Conservation (phyloP, 2,797 vertebrate species). For the Bovichtus variegatus region DNA sequence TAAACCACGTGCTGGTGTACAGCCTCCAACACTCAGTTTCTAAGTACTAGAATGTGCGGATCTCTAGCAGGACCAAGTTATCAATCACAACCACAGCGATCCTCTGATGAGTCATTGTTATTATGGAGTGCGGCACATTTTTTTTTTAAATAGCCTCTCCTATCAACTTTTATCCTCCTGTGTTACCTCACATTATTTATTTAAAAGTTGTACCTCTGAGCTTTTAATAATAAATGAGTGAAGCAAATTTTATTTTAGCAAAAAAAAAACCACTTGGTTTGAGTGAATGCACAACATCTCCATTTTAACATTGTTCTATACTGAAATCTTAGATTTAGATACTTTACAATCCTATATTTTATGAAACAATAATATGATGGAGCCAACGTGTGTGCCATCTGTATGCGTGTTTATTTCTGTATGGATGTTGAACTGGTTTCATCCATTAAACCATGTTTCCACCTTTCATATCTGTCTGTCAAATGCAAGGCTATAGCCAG, state of each 20-base stretch:
- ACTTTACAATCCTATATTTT: neutral
- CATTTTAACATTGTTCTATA: neutral
- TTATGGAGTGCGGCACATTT: neutral
- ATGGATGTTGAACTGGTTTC: neutral
- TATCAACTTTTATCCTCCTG: constrained; percentile 20
- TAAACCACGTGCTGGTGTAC: neutral
- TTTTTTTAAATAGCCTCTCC: constrained; percentile 19
- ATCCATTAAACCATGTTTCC: neutral
- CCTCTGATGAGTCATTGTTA: constrained; percentile 12
- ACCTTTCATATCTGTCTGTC: neutral
- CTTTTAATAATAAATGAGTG: constrained; percentile 51
- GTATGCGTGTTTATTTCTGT: neutral
- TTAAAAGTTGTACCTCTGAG: constrained; percentile 34
- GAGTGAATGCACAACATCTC: neutral
- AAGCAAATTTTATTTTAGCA: constrained; percentile 36
- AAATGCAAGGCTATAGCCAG: neutral
- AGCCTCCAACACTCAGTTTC: neutral
- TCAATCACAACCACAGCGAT: neutral
- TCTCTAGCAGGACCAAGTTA: neutral
- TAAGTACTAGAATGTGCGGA: neutral
- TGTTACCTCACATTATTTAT: constrained; percentile 55
- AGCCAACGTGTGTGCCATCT: no score
- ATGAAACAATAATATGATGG: neutral
- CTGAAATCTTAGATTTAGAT: neutral
- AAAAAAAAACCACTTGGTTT: constrained; percentile 2